Evolutionary conservation across 2,113 vertebrate species (phyloP), one percentile per base, ranked within the genome.

Genomic region (Junco hyemalis): DNA sequence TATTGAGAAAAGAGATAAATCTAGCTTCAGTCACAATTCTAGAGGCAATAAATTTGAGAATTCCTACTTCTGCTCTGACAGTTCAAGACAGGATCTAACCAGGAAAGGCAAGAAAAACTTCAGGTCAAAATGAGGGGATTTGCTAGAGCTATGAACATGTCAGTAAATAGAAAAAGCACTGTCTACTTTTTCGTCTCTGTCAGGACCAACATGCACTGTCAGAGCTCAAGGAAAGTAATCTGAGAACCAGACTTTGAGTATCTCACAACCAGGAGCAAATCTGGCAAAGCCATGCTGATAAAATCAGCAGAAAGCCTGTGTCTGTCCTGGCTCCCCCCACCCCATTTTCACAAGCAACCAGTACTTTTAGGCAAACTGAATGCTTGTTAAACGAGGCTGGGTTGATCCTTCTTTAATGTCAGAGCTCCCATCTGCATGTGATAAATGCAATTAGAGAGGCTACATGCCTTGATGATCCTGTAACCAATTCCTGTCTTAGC

Each of bases 71-170:
- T 73, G 24, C 26, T 88, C 54, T 93, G 50, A 81, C 48, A 70
- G 5, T 61, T 73, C 59, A 57, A 88, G 47, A 83, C 6, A 51
- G 18, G 15, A 73, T 66, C 44, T 60, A 80, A 45, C 17, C 51
- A 88, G 31, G 25, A 93, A 74, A 88, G 35, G 22, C 26, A 83
- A 82, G 38, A 89, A 77, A 90, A 93, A 28, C 48, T 96, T 83
- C 9, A 17, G 47, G 59, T 76, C n/a, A 72, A 89, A 84, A 71
- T 50, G 6, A 79, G 23, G 10, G 19, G 15, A 71, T 88, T 88
- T 90, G 48, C 24, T 70, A 81, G 45, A 93, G 36, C 40, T 79
- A 42, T 29, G 24, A 87, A 84, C 13, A 25, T 25, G 9, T 66
- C 57, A 81, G 35, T 35, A 72, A 89, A 79, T 0, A 81, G 61